phyloP scores from a whole-genome alignment of 2,113 vertebrate species.

The Rhinoderma darwinii region DNA sequence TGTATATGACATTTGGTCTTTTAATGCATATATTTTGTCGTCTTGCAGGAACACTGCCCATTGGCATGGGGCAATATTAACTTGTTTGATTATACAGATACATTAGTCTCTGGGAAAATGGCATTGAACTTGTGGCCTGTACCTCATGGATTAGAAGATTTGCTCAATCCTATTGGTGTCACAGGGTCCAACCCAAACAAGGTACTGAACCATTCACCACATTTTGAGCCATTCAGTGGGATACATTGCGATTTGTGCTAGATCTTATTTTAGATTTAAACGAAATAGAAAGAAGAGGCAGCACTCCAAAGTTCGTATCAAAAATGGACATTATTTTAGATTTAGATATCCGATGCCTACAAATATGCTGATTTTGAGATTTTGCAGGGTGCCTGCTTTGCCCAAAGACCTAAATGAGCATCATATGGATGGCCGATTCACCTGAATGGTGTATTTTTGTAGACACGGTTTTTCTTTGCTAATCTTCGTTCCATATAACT shows the following conservation, averaged over 20 bases:
- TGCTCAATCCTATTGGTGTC: constrained; percentile 95
- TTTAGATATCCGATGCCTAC: no score
- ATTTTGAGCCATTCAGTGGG: not conserved
- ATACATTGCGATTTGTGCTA: not conserved
- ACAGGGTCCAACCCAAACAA: constrained; percentile 98
- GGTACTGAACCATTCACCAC: constrained; percentile 69
- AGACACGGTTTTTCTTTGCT: not conserved
- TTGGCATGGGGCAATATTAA: constrained; percentile 98
- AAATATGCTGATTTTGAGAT: no score
- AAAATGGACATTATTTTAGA: no score
- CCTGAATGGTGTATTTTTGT: not conserved
- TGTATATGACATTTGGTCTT: not conserved
- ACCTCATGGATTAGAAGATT: constrained; percentile 95
- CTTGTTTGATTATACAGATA: constrained; percentile 97
- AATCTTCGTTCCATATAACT: not conserved
- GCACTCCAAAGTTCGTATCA: no score
- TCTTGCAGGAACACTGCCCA: constrained; percentile 92
- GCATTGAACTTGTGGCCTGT: constrained; percentile 98
- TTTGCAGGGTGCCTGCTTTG: no score
- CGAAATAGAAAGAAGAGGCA: no score
- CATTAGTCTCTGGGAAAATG: constrained; percentile 96
- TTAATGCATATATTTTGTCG: constrained; percentile 36
- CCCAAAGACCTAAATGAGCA: not conserved
- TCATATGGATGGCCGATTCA: not conserved
- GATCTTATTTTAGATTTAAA: not conserved